Conservation (phyloP, 1,140 invertebrate species). For the Wiebesia pumilae region DNA sequence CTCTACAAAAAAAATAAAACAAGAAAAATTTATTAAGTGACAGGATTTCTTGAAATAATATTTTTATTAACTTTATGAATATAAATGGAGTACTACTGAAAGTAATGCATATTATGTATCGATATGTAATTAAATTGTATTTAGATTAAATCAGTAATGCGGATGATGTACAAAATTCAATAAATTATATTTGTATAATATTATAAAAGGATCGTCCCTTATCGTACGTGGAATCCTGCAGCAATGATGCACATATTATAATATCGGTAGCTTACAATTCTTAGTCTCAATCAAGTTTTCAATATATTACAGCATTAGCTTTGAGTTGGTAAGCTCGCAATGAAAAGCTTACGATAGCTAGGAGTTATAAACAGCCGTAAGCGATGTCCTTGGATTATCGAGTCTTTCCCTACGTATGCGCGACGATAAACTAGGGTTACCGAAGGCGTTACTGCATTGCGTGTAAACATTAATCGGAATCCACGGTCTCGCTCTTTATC, state of each 20-base stretch:
- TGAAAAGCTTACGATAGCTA: not conserved
- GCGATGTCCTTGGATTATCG: not conserved
- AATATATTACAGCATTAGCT: not conserved
- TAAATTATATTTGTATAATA: not conserved
- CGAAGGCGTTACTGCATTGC: not conserved
- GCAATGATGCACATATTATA: not conserved
- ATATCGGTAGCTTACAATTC: too few species aligned
- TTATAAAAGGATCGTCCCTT: not conserved
- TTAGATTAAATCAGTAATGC: not conserved
- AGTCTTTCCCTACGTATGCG: not conserved
- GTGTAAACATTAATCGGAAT: not conserved
- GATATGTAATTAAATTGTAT: not conserved
- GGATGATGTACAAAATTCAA: not conserved
- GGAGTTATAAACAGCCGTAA: not conserved
- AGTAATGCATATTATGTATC: not conserved
- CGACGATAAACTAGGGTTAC: too few species aligned
- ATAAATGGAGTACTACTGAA: not conserved
- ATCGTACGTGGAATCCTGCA: not conserved
- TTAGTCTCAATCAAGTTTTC: not conserved
- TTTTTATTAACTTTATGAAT: not conserved
- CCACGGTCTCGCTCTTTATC: too few species aligned
- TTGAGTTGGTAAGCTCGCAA: not conserved
- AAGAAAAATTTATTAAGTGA: not conserved
- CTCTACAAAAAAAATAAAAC: conserved; percentile 31
- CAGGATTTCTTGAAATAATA: not conserved